Percentiles rank a stretch among this genome's conserved stretches.
Evolutionary conservation across 2,797 vertebrate genomes (phyloP).

Genomic region (Eleutherodactylus coqui): DNA sequence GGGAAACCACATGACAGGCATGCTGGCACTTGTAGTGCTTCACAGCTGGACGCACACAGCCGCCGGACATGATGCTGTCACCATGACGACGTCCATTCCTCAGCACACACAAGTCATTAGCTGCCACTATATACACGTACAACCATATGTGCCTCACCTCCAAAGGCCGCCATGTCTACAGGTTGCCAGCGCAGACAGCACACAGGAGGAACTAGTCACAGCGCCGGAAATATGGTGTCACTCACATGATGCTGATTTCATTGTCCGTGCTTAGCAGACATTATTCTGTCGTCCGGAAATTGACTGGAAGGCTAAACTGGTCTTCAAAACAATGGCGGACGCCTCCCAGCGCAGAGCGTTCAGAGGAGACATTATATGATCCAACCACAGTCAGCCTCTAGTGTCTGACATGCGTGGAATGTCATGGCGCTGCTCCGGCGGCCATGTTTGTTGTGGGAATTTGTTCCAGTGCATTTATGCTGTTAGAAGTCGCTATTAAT

Average conservation of each 20-base stretch:
- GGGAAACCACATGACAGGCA: not conserved
- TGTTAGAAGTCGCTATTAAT: no score
- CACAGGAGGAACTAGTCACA: slow-evolving; percentile 29
- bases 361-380: not conserved
- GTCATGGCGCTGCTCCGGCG: not conserved
- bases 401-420: not conserved
- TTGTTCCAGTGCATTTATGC: not conserved
- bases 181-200: slow-evolving; percentile 31
- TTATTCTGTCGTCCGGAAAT: not conserved
- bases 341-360: fast-evolving
- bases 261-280: not conserved
- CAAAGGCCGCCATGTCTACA: slow-evolving; percentile 79
- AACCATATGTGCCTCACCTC: slow-evolving; percentile 70
- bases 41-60: no score
- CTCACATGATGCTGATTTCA: not conserved
- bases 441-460: slow-evolving; percentile 6
- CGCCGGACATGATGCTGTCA: not conserved
- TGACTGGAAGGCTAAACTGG: not conserved
- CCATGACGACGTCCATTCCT: not conserved
- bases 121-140: not conserved
- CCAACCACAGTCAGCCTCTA: not conserved
- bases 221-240: not conserved
- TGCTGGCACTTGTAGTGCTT: slow-evolving; percentile 7
- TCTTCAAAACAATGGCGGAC: slow-evolving; percentile 28
- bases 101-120: not conserved